Percentiles rank a stretch among this genome's conserved stretches.
These are phyloP conservation scores for Ptychoptera contaminata DNA, from an alignment of 2,888 invertebrate genomes.

Conservation along the genomic window DNA sequence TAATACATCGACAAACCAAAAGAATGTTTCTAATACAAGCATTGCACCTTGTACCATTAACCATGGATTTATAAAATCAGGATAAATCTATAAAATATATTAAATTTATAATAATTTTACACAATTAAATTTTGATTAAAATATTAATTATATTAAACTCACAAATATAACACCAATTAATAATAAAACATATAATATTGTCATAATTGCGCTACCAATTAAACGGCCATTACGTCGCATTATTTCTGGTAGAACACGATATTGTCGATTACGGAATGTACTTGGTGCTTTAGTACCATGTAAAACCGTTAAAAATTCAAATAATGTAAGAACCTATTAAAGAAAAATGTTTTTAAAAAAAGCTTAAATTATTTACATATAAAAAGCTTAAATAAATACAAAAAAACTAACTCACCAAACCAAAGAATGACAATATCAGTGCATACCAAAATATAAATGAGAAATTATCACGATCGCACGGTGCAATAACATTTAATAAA, in stretches of 20 bases:
- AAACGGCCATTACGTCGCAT: conserved; percentile 17
- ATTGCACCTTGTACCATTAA: conserved; percentile 15
- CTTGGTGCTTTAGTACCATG: conserved; percentile 7
- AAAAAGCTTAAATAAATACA: not conserved
- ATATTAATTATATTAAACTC: too few relatives aligned
- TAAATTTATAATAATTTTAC: not conserved
- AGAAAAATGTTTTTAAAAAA: not conserved
- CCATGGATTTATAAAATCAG: conserved; percentile 17
- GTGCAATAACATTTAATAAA: conserved; percentile 4
- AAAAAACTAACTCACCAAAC: conserved; percentile 15
- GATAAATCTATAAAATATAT: conserved; percentile 16
- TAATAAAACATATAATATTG: conserved; percentile 16
- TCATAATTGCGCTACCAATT: conserved; percentile 15
- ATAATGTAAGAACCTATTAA: conserved; percentile 6
- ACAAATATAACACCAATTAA: conserved; percentile 14
- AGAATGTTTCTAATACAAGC: conserved; percentile 15
- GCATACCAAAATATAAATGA: conserved; percentile 18
- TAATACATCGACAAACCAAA: conserved; percentile 15
- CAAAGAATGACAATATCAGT: conserved; percentile 13
- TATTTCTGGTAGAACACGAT: conserved; percentile 14
- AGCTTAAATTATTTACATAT: not conserved
- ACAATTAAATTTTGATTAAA: too few relatives aligned
- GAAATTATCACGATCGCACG: conserved; percentile 16
- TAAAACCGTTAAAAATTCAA: conserved; percentile 9
- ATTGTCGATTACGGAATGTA: conserved; percentile 15